These are phyloP conservation scores for Cygnus atratus DNA, from an alignment of 2,113 vertebrate genomes.

Conservation along the genomic window DNA sequence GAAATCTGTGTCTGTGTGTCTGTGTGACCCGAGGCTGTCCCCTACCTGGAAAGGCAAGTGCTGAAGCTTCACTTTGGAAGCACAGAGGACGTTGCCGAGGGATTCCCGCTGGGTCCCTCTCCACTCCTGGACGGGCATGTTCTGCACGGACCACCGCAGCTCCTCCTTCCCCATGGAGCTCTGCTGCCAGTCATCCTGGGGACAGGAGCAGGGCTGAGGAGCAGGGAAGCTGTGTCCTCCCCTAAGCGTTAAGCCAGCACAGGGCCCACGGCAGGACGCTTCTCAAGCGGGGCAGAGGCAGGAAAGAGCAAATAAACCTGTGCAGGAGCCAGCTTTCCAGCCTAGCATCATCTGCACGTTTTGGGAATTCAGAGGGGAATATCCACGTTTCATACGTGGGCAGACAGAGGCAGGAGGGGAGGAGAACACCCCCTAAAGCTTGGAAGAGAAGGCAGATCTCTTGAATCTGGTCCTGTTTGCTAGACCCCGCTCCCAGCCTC, in stretches of 20 bases:
- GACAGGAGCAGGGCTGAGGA: not conserved
- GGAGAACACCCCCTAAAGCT: not conserved
- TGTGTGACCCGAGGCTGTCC: not conserved
- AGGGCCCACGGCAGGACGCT: not conserved
- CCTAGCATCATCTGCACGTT: not conserved
- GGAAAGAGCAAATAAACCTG: not conserved
- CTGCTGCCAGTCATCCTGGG: conserved; percentile 33
- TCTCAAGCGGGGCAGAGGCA: not conserved
- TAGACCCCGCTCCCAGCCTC: not conserved
- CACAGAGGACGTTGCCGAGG: conserved; percentile 82
- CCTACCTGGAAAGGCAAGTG: conserved; percentile 92
- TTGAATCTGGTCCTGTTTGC: not conserved
- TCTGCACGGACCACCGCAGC: conserved; percentile 85
- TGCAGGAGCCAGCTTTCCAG: not conserved
- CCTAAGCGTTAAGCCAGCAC: fast-evolving
- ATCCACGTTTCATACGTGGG: not conserved
- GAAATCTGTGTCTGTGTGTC: no score
- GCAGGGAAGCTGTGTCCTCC: not conserved
- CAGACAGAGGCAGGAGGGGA: not conserved
- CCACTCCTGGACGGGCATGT: conserved; percentile 83
- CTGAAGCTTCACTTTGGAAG: conserved; percentile 90
- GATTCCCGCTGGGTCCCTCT: conserved; percentile 82
- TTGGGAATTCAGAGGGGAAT: not conserved
- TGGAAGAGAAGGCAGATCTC: not conserved
- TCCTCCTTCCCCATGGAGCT: conserved; percentile 71